These are phyloP conservation scores for Novumbra hubbsi DNA, from an alignment of 2,797 vertebrate genomes.

Conservation along the genomic window DNA sequence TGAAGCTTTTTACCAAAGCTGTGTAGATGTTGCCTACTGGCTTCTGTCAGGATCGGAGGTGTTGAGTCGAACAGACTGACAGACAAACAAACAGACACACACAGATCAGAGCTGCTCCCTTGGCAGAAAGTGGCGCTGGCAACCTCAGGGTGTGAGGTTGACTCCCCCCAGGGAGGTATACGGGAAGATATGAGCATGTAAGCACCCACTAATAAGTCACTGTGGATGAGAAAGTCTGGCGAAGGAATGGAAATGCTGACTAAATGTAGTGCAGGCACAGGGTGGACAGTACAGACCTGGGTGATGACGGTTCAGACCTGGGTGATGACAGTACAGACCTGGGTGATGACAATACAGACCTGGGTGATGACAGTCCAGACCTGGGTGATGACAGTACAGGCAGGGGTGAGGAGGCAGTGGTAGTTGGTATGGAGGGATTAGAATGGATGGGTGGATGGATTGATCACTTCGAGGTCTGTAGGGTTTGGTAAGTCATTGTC, in stretches of 20 bases:
- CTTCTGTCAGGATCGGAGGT: not conserved
- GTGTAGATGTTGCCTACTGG: not conserved
- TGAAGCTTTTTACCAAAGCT: not conserved
- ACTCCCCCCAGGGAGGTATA: too few species aligned
- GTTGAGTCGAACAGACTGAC: not conserved
- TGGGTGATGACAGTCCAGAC: too few species aligned
- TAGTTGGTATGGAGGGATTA: constrained; percentile 44
- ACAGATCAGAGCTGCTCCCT: not conserved
- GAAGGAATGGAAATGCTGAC: too few species aligned
- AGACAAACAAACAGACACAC: not conserved
- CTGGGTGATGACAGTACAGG: constrained; percentile 37
- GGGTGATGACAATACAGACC: too few species aligned
- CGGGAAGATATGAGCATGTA: too few species aligned
- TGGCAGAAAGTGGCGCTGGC: not conserved
- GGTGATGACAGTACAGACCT: too few species aligned
- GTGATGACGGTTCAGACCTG: too few species aligned
- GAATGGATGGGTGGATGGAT: constrained; percentile 45
- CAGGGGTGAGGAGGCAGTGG: constrained; percentile 49
- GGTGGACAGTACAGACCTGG: not conserved
- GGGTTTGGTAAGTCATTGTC: constrained; percentile 73
- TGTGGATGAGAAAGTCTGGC: too few species aligned
- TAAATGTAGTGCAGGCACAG: not conserved
- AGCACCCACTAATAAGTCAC: too few species aligned
- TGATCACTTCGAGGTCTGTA: constrained; percentile 65
- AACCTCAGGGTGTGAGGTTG: too few species aligned